Percentiles rank a stretch among this genome's conserved stretches.
Conservation (phyloP, 2,888 invertebrate species). For the Diaprepes abbreviatus region DNA sequence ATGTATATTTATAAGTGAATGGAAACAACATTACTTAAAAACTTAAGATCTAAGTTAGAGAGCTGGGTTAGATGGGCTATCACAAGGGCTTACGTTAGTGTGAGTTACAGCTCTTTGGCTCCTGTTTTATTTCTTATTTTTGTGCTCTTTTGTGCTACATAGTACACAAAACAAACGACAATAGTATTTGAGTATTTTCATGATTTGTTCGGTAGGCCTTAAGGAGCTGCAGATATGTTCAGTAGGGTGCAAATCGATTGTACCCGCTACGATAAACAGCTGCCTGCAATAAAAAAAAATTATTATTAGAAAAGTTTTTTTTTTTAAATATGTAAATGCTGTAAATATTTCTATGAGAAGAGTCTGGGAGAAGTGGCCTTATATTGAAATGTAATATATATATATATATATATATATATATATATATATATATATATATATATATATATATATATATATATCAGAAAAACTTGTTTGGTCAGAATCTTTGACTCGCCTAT, state of each 20-base stretch:
- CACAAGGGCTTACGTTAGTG: conserved; percentile 67
- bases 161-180: conserved; percentile 63
- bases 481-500: too few species aligned
- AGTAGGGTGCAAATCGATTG: conserved; percentile 96
- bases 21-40: conserved; percentile 56
- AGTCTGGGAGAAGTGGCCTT: too few species aligned
- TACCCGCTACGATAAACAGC: conserved; percentile 94
- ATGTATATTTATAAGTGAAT: conserved; percentile 60
- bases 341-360: too few species aligned
- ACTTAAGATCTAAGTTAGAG: conserved; percentile 60
- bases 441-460: too few species aligned
- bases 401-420: too few species aligned
- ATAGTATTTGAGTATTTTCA: conserved; percentile 55
- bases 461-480: too few species aligned
- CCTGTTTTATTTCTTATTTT: conserved; percentile 53
- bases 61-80: conserved; percentile 66
- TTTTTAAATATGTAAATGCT: too few species aligned
- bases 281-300: conserved; percentile 74
- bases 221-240: conserved; percentile 68
- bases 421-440: too few species aligned
- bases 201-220: conserved; percentile 61
- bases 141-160: conserved; percentile 63
- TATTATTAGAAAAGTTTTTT: too few species aligned
- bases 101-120: conserved; percentile 68
- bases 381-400: too few species aligned